phyloP scores from a whole-genome alignment of 1,140 invertebrate genomes.

The Drosophila pseudoobscura region DNA sequence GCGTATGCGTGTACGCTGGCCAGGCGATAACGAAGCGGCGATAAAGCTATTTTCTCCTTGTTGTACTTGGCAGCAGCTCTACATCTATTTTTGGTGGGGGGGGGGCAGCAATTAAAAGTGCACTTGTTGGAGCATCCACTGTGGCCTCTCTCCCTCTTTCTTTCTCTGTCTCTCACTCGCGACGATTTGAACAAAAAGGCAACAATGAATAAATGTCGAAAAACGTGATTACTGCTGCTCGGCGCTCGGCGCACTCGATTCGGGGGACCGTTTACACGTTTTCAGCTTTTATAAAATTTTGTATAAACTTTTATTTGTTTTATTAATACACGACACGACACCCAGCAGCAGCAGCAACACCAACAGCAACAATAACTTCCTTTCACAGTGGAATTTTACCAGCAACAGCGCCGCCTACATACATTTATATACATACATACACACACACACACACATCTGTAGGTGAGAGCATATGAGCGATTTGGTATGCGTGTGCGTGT shows the following conservation, averaged over 20 bases:
- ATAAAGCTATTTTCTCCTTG: constrained; percentile 38
- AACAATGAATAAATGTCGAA: constrained; percentile 41
- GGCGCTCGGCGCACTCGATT: constrained; percentile 3
- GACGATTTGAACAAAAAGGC: constrained; percentile 18
- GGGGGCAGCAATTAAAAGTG: constrained; percentile 34
- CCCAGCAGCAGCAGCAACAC: background rate
- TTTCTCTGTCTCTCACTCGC: constrained; percentile 18
- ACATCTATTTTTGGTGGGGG: constrained; percentile 35
- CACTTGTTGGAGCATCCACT: constrained; percentile 53
- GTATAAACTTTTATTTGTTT: constrained; percentile 62
- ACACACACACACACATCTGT: constrained; percentile 3
- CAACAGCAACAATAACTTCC: constrained; percentile 65
- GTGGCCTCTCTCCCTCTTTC: constrained; percentile 19
- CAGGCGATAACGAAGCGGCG: constrained; percentile 42
- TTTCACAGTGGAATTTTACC: constrained; percentile 78
- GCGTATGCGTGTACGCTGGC: background rate
- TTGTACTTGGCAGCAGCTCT: constrained; percentile 16
- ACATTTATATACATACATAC: constrained; percentile 47
- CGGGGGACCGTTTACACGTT: constrained; percentile 55
- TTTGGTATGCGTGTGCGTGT: constrained; percentile 24
- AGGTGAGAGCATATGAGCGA: constrained; percentile 27
- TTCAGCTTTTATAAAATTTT: constrained; percentile 53
- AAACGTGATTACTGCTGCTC: constrained; percentile 61
- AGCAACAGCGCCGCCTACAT: constrained; percentile 50
- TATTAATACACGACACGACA: constrained; percentile 51